A percentile compares a stretch with the other conserved stretches of the same genome.
These are phyloP conservation scores for Lampris megalopsis DNA, from an alignment of 2,113 vertebrate genomes.

Conservation along the genomic window DNA sequence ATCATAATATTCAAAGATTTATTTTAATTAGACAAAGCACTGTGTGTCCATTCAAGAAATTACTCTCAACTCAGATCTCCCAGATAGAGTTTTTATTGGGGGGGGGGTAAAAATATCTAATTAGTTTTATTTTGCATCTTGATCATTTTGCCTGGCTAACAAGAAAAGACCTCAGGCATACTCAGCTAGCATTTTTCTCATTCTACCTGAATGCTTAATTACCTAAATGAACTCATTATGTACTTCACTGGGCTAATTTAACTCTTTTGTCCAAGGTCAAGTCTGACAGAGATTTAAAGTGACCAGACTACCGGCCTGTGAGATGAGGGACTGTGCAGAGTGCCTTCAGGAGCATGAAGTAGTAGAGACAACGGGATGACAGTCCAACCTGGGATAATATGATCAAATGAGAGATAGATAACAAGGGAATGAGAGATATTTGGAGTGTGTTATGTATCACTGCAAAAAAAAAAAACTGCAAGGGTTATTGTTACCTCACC, in stretches of 20 bases:
- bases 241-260: slow-evolving; percentile 80
- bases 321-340: slow-evolving; percentile 54
- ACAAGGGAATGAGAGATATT: background rate
- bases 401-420: background rate
- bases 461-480: background rate
- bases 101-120: slow-evolving; percentile 42
- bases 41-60: slow-evolving; percentile 7
- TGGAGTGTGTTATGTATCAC: background rate
- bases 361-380: slow-evolving; percentile 2
- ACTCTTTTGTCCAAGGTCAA: slow-evolving; percentile 80
- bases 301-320: slow-evolving; percentile 68
- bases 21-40: slow-evolving; percentile 26
- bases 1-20: background rate
- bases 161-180: slow-evolving; percentile 70
- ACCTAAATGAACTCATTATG: slow-evolving; percentile 83
- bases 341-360: slow-evolving; percentile 45
- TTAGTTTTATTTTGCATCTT: slow-evolving; percentile 59
- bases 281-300: slow-evolving; percentile 80
- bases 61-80: background rate
- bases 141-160: slow-evolving; percentile 61
- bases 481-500: too few species aligned
- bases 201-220: slow-evolving; percentile 83
- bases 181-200: slow-evolving; percentile 61
- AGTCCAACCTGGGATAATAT: background rate
- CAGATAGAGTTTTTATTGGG: slow-evolving; percentile 5